These are phyloP conservation scores for Sylvilagus bachmani DNA, from an alignment of 2,113 vertebrate species.

Conservation along the genomic window DNA sequence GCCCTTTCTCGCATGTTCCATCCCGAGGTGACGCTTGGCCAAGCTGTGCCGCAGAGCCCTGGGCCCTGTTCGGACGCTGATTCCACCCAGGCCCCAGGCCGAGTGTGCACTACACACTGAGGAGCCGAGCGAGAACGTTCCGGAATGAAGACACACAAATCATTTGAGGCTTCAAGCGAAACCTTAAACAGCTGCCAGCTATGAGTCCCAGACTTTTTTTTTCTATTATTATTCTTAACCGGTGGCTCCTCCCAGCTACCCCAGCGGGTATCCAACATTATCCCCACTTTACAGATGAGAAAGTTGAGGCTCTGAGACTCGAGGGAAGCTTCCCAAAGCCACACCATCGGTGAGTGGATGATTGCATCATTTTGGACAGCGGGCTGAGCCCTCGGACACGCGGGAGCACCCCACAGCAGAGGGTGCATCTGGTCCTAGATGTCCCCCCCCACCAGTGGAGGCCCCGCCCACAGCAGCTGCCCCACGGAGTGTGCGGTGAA, in stretches of 20 bases:
- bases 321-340: not conserved
- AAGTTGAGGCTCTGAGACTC: not conserved
- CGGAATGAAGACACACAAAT: not conserved
- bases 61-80: not conserved
- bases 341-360: not conserved
- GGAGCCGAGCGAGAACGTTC: not conserved
- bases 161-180: not conserved
- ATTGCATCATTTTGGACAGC: not conserved
- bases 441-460: not conserved
- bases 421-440: not conserved
- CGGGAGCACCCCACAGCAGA: not conserved
- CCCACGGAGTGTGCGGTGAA: not conserved
- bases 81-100: not conserved
- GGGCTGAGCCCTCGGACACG: not conserved
- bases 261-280: too few species aligned
- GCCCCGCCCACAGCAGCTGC: not conserved
- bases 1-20: not conserved
- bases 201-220: not conserved
- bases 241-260: not conserved
- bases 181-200: not conserved
- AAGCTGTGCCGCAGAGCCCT: not conserved
- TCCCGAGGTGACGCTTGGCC: not conserved
- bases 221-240: not conserved
- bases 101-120: rapidly evolving
- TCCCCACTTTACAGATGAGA: not conserved